phyloP scores from a whole-genome alignment of 2,888 invertebrate species.

The Amphipyra tragopoginis region DNA sequence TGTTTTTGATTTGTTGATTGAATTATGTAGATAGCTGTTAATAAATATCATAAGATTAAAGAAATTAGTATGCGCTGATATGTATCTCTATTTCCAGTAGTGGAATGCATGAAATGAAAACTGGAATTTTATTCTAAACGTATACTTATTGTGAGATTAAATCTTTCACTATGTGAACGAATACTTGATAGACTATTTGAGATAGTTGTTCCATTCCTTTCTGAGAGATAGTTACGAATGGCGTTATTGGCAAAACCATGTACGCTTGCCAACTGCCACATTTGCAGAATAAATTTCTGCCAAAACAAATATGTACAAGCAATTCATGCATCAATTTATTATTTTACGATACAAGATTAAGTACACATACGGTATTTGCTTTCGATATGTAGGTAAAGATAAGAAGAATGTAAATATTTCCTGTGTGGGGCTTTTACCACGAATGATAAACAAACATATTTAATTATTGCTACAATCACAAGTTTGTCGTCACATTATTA shows the following conservation, averaged over 20 bases:
- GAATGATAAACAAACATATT: background rate
- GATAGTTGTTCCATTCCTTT: constrained; percentile 26
- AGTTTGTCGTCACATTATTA: constrained; percentile 7
- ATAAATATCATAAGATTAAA: constrained; percentile 30
- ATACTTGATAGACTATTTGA: constrained; percentile 19
- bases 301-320: constrained; percentile 31
- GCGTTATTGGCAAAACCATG: constrained; percentile 27
- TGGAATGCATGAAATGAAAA: constrained; percentile 40
- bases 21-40: constrained; percentile 21
- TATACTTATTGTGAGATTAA: constrained; percentile 27
- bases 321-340: constrained; percentile 20
- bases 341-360: constrained; percentile 27
- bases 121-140: constrained; percentile 29
- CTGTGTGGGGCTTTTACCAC: background rate
- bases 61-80: constrained; percentile 46
- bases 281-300: constrained; percentile 29
- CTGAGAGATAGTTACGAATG: constrained; percentile 18
- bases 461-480: constrained; percentile 6
- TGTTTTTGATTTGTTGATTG: constrained; percentile 36
- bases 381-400: constrained; percentile 8
- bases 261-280: constrained; percentile 47
- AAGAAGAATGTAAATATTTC: constrained; percentile 8
- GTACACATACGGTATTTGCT: constrained; percentile 28
- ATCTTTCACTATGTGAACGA: constrained; percentile 29
- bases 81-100: constrained; percentile 38